Evolutionary conservation across 1,140 invertebrate genomes (phyloP).

Genomic region (Atta cephalotes): DNA sequence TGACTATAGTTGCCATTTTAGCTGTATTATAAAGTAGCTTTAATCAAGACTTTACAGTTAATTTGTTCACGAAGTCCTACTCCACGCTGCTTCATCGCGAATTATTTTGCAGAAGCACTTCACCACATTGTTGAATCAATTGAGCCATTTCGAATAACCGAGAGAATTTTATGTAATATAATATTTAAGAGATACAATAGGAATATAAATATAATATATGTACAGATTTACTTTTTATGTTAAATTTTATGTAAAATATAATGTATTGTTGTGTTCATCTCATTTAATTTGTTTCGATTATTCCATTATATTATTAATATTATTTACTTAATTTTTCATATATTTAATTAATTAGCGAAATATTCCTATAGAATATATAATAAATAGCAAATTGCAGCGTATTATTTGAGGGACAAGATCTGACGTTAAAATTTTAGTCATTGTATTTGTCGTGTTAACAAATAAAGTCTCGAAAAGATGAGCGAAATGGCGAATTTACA

Average conservation of each 20-base stretch:
- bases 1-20: slow-evolving; percentile 27
- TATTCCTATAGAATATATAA: background rate
- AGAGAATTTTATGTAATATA: background rate
- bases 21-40: slow-evolving; percentile 46
- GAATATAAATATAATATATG: background rate
- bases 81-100: background rate
- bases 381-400: background rate
- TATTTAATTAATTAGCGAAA: background rate
- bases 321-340: background rate
- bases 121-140: background rate
- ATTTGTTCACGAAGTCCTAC: slow-evolving; percentile 36
- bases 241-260: no score
- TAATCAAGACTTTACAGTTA: slow-evolving; percentile 55
- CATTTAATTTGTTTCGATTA: background rate
- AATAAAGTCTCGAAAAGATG: background rate
- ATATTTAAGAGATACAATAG: background rate
- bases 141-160: background rate
- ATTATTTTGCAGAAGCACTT: slow-evolving; percentile 16
- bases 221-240: background rate
- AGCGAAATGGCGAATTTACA: slow-evolving; percentile 23
- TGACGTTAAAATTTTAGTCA: slow-evolving; percentile 31
- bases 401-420: background rate
- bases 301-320: background rate
- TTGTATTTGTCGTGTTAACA: slow-evolving; percentile 12
- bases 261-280: background rate